Evolutionary conservation across 1,140 invertebrate genomes (phyloP), one percentile per base, ranked within the genome.

Genomic region (Teleogryllus occipitalis): DNA sequence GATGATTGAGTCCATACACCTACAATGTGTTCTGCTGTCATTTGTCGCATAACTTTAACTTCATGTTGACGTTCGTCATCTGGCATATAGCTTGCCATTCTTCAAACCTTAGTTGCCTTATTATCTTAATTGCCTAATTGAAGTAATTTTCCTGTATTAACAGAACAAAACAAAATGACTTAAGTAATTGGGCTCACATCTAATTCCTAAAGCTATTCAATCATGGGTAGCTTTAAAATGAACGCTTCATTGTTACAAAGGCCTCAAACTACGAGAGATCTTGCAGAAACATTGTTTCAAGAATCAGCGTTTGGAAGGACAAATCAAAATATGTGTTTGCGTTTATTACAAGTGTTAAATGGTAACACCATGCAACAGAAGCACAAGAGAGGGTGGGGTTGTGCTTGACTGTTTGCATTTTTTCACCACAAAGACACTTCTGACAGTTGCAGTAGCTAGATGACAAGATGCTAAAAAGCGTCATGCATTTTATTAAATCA

Each of bases 221-320:
- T 39, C 27, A 39, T 5, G 27, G 27, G 27, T 39, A 39, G 27
- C 27, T 39, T 39, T 39, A 39, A 39, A 39, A 39, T 39, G 27
- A 39, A 39, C 27, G 27, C 27, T 39, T 39, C 27, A 39, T 39
- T 39, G 27, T 39, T 39, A 39, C 27, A 39, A 39, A 39, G 27
- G 27, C 27, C 27, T 39, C 10, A 65, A 65, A 2, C 18, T 14
- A 65, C 7, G 54, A 14, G 18, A 65, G 18, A 65, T 18, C 54
- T 65, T 3, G 54, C 54, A 10, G 18, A 18, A 65, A 65, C 18
- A 65, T 65, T 65, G 10, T 65, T 65, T 65, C 54, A 65, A 65
- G 54, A 65, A 65, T 65, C 54, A 65, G 54, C 54, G 54, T 65
- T 65, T 65, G 54, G 54, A 65, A 65, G 54, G 54, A 65, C 54